These are phyloP conservation scores for Nothocercus julius DNA, from an alignment of 2,113 vertebrate species.

Conservation along the genomic window DNA sequence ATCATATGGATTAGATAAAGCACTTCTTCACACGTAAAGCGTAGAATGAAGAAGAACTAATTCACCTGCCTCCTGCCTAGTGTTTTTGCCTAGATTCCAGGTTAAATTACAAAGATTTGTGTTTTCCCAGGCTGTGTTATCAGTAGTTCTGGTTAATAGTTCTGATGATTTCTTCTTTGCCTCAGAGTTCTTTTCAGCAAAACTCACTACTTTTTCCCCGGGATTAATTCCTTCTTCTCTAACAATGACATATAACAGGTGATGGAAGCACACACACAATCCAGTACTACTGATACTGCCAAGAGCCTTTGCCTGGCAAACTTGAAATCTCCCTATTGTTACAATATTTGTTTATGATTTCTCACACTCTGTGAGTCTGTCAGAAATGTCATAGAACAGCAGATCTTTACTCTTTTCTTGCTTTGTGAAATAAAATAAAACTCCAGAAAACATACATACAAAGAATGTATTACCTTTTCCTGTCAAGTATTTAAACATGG, in stretches of 20 bases:
- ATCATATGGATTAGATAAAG: not conserved
- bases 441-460: not conserved
- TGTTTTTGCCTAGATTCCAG: not conserved
- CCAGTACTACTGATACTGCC: not conserved
- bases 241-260: not conserved
- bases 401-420: not conserved
- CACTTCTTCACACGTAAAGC: not conserved
- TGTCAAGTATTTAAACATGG: conserved; percentile 1
- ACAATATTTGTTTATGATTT: not conserved
- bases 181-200: not conserved
- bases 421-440: not conserved
- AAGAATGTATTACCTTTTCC: not conserved
- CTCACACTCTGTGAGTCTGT: not conserved
- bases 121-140: not conserved
- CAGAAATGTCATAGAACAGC: not conserved
- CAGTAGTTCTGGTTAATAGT: not conserved
- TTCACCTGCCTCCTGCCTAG: not conserved
- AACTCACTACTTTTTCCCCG: not conserved
- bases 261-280: not conserved
- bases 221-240: not conserved
- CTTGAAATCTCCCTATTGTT: not conserved
- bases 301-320: not conserved
- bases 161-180: not conserved
- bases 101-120: not conserved
- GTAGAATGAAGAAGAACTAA: not conserved